A percentile compares a stretch with the other conserved stretches of the same genome.
phyloP scores from a whole-genome alignment of 2,888 invertebrate species.

The Drosophila neutralis region DNA sequence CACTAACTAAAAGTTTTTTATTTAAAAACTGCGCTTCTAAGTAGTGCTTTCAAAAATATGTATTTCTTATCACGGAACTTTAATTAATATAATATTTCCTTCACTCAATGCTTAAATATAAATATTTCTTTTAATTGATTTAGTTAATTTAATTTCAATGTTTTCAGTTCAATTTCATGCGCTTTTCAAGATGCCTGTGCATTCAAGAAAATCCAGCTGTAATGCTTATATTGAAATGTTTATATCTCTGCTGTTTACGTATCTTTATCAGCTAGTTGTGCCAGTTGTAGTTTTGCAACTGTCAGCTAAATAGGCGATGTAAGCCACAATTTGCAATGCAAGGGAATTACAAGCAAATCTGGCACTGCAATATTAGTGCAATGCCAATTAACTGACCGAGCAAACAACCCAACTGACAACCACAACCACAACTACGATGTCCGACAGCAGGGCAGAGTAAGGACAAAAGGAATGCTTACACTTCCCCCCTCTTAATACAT shows the following conservation, averaged over 20 bases:
- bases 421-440: constrained; percentile 27
- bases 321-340: constrained; percentile 8
- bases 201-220: background rate
- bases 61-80: too few relatives aligned
- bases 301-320: background rate
- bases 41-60: too few relatives aligned
- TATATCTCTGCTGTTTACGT: background rate
- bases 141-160: background rate
- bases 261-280: background rate
- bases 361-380: constrained; percentile 24
- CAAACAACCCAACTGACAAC: constrained; percentile 32
- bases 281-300: background rate
- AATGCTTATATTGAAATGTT: background rate
- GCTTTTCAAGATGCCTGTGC: background rate
- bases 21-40: too few relatives aligned
- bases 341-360: constrained; percentile 10
- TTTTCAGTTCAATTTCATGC: background rate
- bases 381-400: constrained; percentile 42
- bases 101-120: background rate
- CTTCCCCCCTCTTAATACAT: constrained; percentile 41
- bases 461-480: constrained; percentile 9
- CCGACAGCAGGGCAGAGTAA: constrained; percentile 16
- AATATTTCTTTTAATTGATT: background rate
- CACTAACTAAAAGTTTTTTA: too few relatives aligned
- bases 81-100: too few relatives aligned